phyloP scores from a whole-genome alignment of 2,113 vertebrate genomes.

The Hemichromis elongatus region DNA sequence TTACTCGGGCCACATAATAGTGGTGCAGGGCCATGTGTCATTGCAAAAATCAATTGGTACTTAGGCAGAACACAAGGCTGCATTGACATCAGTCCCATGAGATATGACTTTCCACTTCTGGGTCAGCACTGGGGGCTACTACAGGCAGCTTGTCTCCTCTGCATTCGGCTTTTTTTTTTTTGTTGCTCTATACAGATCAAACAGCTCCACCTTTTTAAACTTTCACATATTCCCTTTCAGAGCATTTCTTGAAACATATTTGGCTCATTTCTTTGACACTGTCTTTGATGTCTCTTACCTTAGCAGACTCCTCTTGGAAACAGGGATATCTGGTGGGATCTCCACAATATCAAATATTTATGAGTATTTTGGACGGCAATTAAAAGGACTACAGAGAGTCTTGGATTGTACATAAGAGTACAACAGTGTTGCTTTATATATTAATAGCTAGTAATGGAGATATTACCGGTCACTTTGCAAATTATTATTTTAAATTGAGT shows the following conservation, averaged over 20 bases:
- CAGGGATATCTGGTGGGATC: slow-evolving; percentile 33
- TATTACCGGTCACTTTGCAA: not conserved
- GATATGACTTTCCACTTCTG: slow-evolving; percentile 29
- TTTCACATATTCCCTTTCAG: slow-evolving; percentile 51
- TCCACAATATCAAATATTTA: slow-evolving; percentile 50
- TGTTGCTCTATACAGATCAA: slow-evolving; percentile 15
- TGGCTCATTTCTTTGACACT: slow-evolving; percentile 49
- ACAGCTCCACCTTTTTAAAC: slow-evolving; percentile 27
- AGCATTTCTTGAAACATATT: slow-evolving; percentile 25
- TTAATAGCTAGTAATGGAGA: not conserved
- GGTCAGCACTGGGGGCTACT: slow-evolving; percentile 20
- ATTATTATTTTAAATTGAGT: not conserved
- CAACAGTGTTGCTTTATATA: not conserved
- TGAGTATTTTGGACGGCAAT: slow-evolving; percentile 50
- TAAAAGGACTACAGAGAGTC: slow-evolving; percentile 32
- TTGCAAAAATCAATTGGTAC: slow-evolving; percentile 58
- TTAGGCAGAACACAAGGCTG: slow-evolving; percentile 52
- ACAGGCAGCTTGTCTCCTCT: not conserved
- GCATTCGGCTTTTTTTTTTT: not conserved
- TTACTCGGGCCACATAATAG: slow-evolving; percentile 19
- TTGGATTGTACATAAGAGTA: not conserved
- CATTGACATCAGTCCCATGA: slow-evolving; percentile 44
- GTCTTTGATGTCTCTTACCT: slow-evolving; percentile 53
- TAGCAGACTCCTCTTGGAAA: slow-evolving; percentile 23
- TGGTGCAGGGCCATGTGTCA: slow-evolving; percentile 38